These are phyloP conservation scores for Nebria ingens DNA, from an alignment of 1,140 invertebrate species.

Conservation along the genomic window DNA sequence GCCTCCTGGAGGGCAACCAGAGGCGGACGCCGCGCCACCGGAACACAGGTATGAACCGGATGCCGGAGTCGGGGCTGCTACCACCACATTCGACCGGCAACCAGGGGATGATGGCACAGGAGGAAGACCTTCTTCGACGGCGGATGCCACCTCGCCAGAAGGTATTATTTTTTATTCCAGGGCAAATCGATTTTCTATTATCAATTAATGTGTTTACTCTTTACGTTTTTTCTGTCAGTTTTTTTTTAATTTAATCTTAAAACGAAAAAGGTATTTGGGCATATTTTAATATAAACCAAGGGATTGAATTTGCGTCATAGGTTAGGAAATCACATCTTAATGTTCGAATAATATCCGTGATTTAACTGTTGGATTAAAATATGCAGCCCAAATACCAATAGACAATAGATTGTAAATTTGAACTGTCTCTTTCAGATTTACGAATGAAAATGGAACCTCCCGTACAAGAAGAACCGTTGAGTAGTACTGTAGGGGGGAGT, in stretches of 20 bases:
- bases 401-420: too few relatives aligned
- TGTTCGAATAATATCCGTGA: too few relatives aligned
- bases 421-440: conserved; percentile 45
- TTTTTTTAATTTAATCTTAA: too few relatives aligned
- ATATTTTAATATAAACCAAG: too few relatives aligned
- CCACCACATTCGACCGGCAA: conserved; percentile 31
- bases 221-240: too few relatives aligned
- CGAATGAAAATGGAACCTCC: conserved; percentile 50
- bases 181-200: not conserved
- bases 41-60: conserved; percentile 30
- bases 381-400: too few relatives aligned
- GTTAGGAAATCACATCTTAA: too few relatives aligned
- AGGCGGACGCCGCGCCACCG: conserved; percentile 26
- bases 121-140: conserved; percentile 26
- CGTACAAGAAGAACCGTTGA: conserved; percentile 39
- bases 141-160: conserved; percentile 38
- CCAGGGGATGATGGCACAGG: conserved; percentile 23
- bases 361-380: too few relatives aligned
- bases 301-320: too few relatives aligned
- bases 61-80: conserved; percentile 23
- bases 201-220: not conserved
- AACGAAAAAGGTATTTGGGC: too few relatives aligned
- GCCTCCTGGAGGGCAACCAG: conserved; percentile 24
- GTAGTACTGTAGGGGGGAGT: conserved; percentile 36
- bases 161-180: conserved; percentile 24